Evolutionary conservation across 1,140 invertebrate species (phyloP), one percentile per base, ranked within the genome.

Genomic region (Panulirus ornatus): DNA sequence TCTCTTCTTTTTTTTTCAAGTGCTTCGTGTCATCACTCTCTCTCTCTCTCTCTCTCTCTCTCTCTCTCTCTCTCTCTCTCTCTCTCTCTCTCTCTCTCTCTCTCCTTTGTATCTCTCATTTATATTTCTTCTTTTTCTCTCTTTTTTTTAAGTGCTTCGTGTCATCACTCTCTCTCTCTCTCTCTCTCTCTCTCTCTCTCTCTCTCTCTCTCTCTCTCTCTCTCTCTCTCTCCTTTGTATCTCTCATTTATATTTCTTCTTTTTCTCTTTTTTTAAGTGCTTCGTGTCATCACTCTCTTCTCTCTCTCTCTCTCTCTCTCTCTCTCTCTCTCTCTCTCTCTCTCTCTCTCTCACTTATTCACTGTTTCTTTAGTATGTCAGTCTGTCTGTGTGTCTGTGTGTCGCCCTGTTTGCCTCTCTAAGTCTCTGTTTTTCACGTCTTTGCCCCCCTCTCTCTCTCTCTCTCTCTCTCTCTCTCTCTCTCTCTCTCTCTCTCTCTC

Each of bases 401-500:
- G 58, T 27, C 58, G 58, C 58, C 58, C 58, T 16, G 19, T 27
- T 27, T 27, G 27, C 27, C 58, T 22, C 58, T 2, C 58, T 6
- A n/a, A n/a, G n/a, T n/a, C n/a, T 16, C 19, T 22, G 19, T 63
- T 16, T 63, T 63, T 27, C 58, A 22, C 19, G 1, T 63, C 58
- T 70, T 34, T 70, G 27, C 36, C 66, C 36, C 66, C 36, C 66
- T 58, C 51, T 58, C 51, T 58, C 51, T 58, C 51, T 58, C 51
- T 58, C 51, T 58, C 51, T 58, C 51, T 58, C 51, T 70, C 66
- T 70, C 66, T 70, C 66, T 70, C 66, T 70, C 66, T 70, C 66
- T 70, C 66, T 70, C 66, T 70, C 66, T 70, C 66, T 70, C 66
- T 70, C 66, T 70, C 66, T 70, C 66, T 70, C 66, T 70, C 66